Evolutionary conservation across 2,797 vertebrate genomes (phyloP), one percentile per base, ranked within the genome.

Genomic region (Galagoides demidoff): DNA sequence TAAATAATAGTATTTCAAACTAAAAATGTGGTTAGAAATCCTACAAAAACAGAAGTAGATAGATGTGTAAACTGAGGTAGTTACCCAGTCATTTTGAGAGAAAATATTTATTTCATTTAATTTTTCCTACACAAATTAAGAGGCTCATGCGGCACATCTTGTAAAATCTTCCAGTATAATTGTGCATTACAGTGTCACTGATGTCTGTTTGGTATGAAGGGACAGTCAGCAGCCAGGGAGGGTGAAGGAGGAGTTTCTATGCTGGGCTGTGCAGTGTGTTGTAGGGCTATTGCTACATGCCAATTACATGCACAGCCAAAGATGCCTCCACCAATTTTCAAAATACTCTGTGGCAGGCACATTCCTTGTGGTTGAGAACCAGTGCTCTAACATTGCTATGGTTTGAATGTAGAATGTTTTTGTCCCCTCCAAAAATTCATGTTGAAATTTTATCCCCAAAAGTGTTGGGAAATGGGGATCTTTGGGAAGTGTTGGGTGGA

Each of bases 81-180:
- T 63, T 82, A 79, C 37, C 83, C 43, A 95, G 34, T 63, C 0
- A 59, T 70, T 81, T 79, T 82, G 84, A 89, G 19, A 89, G 34
- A 61, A 57, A 74, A 34, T 77, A 68, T 49, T 88, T 89, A 92
- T 92, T 89, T 14, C 59, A 90, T 61, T 74, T 79, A 84, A 59
- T 78, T 79, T 95, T 96, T 76, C 79, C 43, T 66, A 7, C 64
- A n/a, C 3, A 82, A 73, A 91, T 81, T 76, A 71, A 71, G 59
- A 90, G 3, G 25, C 37, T 10, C 57, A 59, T 71, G 31, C 1
- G 70, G 49, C 79, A 81, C 16, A 66, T 96, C 83, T 61, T 45
- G 22, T n/a, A 81, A 92, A 95, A 61, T 1, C 7, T 92, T 68
- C 93, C 10, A 45, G 23, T 55, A 59, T 43, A 68, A n/a, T 70